phyloP scores from a whole-genome alignment of 2,113 vertebrate genomes.

The Notechis scutatus region DNA sequence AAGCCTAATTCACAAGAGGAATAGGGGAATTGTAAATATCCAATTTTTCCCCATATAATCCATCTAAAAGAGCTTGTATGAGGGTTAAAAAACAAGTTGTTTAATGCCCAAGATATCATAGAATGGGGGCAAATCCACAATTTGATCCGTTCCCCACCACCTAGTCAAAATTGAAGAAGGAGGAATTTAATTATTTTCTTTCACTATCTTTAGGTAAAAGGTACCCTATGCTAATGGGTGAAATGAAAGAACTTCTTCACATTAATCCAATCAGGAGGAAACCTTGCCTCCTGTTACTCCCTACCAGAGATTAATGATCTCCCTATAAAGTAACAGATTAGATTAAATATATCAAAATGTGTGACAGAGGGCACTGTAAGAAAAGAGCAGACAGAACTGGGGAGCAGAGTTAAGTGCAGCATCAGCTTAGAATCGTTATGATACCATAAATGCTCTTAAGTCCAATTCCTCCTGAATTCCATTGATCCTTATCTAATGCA shows the following conservation, averaged over 20 bases:
- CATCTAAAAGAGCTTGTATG: background rate
- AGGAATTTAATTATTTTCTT: background rate
- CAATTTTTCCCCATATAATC: background rate
- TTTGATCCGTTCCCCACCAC: background rate
- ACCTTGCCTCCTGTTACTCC: background rate
- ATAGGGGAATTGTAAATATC: background rate
- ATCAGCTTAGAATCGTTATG: background rate
- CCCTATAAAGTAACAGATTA: background rate
- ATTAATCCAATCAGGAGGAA: background rate
- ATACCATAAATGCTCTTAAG: background rate
- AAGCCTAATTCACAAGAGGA: background rate
- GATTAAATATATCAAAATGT: background rate
- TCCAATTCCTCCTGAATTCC: background rate
- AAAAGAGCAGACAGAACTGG: background rate
- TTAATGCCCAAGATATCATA: background rate
- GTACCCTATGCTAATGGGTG: background rate
- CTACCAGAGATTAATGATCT: background rate
- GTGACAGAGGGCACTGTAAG: background rate
- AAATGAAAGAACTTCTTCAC: background rate
- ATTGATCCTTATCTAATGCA: background rate
- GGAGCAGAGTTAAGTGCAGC: background rate
- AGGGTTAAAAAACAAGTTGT: background rate
- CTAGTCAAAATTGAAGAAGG: background rate
- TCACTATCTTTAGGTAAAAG: background rate
- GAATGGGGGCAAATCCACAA: background rate